A percentile compares a stretch with the other conserved stretches of the same genome.
Evolutionary conservation across 2,888 invertebrate species (phyloP).

Genomic region (Folsomia manolachei): DNA sequence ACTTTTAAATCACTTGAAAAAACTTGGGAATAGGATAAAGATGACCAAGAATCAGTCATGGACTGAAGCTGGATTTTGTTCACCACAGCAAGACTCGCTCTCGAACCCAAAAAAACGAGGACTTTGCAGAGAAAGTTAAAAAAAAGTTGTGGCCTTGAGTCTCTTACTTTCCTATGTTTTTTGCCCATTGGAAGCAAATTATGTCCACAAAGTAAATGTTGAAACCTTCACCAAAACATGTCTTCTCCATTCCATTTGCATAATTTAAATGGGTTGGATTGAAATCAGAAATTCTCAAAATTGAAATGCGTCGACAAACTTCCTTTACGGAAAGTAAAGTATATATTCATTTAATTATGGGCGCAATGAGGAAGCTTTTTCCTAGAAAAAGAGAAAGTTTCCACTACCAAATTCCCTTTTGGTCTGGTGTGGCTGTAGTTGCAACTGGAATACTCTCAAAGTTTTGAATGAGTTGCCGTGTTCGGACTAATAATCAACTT

Average conservation of each 20-base stretch:
- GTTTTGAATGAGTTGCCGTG: not conserved
- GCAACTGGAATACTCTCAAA: no score
- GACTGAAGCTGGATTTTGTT: not conserved
- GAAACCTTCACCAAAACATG: not conserved
- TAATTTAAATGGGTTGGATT: not conserved
- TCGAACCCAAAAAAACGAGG: not conserved
- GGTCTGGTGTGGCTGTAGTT: not conserved
- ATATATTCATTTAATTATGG: no score
- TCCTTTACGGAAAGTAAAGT: no score
- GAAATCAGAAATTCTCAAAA: not conserved
- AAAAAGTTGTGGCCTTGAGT: not conserved
- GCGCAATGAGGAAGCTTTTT: no score
- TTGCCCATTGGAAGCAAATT: no score
- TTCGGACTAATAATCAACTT: not conserved
- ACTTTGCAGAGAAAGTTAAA: slow-evolving; percentile 7
- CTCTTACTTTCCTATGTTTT: not conserved
- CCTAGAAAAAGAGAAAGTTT: not conserved
- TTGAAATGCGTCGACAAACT: no score
- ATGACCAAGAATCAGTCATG: not conserved
- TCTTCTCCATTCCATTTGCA: not conserved
- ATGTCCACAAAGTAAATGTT: no score
- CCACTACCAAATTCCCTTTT: not conserved
- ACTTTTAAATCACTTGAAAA: not conserved
- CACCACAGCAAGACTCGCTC: not conserved
- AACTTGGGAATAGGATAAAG: not conserved